Conservation (phyloP, 2,113 vertebrate species). For the Onychostoma macrolepis region DNA sequence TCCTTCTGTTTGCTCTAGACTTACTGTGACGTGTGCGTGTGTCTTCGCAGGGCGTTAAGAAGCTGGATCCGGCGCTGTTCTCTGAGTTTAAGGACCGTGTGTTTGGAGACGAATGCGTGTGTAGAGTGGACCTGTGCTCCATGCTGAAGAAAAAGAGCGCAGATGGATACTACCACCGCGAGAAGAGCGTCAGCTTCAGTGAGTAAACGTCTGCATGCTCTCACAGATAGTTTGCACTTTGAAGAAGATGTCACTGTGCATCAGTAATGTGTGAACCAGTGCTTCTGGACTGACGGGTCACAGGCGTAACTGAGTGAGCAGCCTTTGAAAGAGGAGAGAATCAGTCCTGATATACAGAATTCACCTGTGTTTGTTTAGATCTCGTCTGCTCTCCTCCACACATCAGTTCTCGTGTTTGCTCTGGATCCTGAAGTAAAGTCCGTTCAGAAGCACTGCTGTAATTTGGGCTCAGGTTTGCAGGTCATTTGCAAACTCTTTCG, state of each 20-base stretch:
- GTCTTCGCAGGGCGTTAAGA: constrained; percentile 86
- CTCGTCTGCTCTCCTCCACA: not conserved
- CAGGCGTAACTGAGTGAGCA: not conserved
- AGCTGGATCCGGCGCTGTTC: constrained; percentile 84
- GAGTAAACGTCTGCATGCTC: constrained; percentile 64
- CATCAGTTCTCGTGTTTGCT: not conserved
- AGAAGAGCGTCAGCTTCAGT: constrained; percentile 87
- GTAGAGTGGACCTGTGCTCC: constrained; percentile 91
- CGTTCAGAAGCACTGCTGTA: not conserved
- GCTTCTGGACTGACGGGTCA: not conserved
- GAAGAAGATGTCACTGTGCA: not conserved
- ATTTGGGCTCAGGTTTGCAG: constrained; percentile 22
- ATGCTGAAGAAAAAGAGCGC: constrained; percentile 93
- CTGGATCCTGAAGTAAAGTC: not conserved
- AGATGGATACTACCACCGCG: constrained; percentile 91
- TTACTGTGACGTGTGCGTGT: not conserved
- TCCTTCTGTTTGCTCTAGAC: constrained; percentile 2
- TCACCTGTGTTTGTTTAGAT: constrained; percentile 22
- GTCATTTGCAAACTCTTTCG: not conserved
- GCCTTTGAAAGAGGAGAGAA: not conserved
- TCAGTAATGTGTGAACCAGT: not conserved
- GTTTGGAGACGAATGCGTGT: constrained; percentile 88
- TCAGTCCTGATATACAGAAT: not conserved
- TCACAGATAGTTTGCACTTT: not conserved
- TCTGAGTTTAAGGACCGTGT: constrained; percentile 77